Evolutionary conservation across 2,888 invertebrate species (phyloP).

Genomic region (Phengaris arion): DNA sequence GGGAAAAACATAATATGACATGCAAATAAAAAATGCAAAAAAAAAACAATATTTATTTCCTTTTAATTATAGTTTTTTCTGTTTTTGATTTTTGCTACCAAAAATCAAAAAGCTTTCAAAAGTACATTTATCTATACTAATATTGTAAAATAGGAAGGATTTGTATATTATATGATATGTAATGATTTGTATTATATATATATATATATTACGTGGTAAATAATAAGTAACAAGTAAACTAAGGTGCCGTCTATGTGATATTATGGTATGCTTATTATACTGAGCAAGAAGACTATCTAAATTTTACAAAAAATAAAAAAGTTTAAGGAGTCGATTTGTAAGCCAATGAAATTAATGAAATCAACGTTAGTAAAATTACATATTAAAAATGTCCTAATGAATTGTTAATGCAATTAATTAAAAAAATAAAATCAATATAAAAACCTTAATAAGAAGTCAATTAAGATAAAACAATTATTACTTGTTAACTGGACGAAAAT

Average conservation of each 20-base stretch:
- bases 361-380: neutral
- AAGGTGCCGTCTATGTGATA: too few relatives aligned
- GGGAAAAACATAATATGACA: neutral
- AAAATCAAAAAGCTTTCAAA: too few relatives aligned
- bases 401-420: neutral
- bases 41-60: neutral
- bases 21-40: constrained; percentile 7
- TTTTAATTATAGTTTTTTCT: neutral
- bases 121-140: too few relatives aligned
- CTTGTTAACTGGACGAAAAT: neutral
- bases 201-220: too few relatives aligned
- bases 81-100: neutral
- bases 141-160: too few relatives aligned
- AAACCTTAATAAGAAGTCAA: neutral
- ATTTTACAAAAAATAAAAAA: neutral
- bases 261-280: too few relatives aligned
- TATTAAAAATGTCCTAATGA: neutral
- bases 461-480: constrained; percentile 1
- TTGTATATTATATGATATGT: too few relatives aligned
- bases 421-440: neutral
- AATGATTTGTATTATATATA: too few relatives aligned
- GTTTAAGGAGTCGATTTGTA: neutral
- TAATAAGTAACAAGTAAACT: too few relatives aligned
- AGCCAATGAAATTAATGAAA: neutral
- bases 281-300: neutral